A percentile compares a stretch with the other conserved stretches of the same genome.
phyloP scores from a whole-genome alignment of 2,888 invertebrate genomes.

The Horisme vitalbata region DNA sequence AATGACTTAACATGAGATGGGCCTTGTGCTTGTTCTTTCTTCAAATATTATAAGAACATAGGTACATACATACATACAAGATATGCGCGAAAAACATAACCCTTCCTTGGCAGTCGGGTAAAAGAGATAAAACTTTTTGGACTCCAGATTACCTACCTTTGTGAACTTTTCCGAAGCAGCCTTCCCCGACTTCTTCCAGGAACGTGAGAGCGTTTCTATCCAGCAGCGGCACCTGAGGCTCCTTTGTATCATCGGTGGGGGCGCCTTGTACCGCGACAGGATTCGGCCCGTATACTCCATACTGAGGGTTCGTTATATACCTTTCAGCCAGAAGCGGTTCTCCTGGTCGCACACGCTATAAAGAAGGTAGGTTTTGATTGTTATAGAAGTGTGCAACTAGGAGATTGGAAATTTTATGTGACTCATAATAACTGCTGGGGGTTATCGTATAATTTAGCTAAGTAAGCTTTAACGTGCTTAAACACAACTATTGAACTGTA shows the following conservation, averaged over 20 bases:
- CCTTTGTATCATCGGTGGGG: constrained; percentile 53
- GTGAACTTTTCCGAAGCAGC: constrained; percentile 94
- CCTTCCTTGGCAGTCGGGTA: no score
- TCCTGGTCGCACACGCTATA: constrained; percentile 79
- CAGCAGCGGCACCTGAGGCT: constrained; percentile 82
- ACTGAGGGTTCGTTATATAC: constrained; percentile 90
- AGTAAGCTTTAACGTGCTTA: no score
- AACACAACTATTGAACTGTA: no score
- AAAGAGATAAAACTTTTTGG: background rate
- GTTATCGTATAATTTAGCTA: no score
- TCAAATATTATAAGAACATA: no score
- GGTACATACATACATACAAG: no score
- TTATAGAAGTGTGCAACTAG: constrained; percentile 35
- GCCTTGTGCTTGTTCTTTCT: no score
- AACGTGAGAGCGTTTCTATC: constrained; percentile 86
- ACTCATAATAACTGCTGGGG: background rate
- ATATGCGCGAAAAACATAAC: no score
- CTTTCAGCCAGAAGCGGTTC: constrained; percentile 87
- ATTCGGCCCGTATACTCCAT: constrained; percentile 79
- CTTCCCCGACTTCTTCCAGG: constrained; percentile 91
- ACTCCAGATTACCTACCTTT: constrained; percentile 85
- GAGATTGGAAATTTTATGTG: constrained; percentile 6
- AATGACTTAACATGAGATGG: no score
- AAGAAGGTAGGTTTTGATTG: constrained; percentile 38
- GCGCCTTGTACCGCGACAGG: constrained; percentile 46